Evolutionary conservation across 2,113 vertebrate genomes (phyloP).

Genomic region (Megaceryle torquata): DNA sequence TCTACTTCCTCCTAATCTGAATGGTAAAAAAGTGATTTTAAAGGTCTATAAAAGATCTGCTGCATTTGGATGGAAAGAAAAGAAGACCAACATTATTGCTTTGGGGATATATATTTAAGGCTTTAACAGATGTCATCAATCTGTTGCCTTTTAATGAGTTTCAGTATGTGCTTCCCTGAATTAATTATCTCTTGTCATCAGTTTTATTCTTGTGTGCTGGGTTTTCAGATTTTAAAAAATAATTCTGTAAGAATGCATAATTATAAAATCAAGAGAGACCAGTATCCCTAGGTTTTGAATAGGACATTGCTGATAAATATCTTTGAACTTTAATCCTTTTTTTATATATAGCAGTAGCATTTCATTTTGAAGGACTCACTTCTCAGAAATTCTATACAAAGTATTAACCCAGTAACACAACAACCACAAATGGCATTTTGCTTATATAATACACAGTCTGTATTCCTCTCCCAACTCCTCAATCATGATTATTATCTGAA

Average conservation of each 20-base stretch:
- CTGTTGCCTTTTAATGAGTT: slow-evolving; percentile 45
- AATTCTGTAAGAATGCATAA: neutral
- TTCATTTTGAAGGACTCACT: neutral
- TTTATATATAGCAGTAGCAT: neutral
- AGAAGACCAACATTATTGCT: neutral
- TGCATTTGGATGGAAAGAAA: neutral
- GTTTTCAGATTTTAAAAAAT: neutral
- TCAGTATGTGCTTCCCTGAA: neutral
- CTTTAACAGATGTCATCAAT: slow-evolving; percentile 43
- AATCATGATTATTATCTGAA: neutral
- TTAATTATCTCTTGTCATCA: slow-evolving; percentile 30
- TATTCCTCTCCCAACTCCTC: neutral
- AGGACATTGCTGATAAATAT: neutral
- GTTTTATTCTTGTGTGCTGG: neutral
- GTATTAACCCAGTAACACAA: neutral
- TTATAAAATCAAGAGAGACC: neutral
- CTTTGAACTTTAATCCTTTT: neutral
- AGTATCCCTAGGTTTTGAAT: neutral
- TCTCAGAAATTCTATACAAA: neutral
- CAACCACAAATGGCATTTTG: neutral
- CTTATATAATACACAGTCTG: neutral
- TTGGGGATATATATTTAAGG: slow-evolving; percentile 4
- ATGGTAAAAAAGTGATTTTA: neutral
- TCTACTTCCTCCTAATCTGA: neutral
- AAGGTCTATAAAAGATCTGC: neutral